Base-by-base conservation (phyloP, 2,888 invertebrate genomes). In the Phragmatobia fuliginosa region DNA sequence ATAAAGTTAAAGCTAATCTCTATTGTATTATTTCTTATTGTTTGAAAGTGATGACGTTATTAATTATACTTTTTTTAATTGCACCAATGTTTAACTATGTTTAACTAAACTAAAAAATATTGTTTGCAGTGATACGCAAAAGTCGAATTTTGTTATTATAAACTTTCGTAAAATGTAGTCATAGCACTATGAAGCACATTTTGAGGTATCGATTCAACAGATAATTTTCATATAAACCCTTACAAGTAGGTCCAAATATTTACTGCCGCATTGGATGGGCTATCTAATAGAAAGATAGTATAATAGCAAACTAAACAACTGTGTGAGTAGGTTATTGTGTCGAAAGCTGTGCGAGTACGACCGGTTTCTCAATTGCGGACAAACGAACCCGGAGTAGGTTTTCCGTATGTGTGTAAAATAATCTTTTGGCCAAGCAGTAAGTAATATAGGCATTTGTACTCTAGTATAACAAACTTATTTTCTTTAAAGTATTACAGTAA, bases 311-410 rank as follows among this genome's bases (percentile, higher is more conserved):
- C 14, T 56, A 11, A 56, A 56, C 56, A 56, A 25, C 25, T 56
- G 16, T 56, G 56, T 16, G 56, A 56, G 56, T 56, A 56, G 56
- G 56, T 56, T 64, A 49, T 49, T 18, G 25, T 32, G 31, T n/a
- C n/a, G 49, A 49, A 41, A 49, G 31, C 32, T 49, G 38, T 28
- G 21, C 49, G n/a, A 41, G 28, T 28, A 21, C 49, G 16, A 41
- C 36, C 28, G 52, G 16, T 49, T 33, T 64, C 52, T 28, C 52
- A 33, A 25, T 1, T 5, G 63, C n/a, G 21, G 49, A 32, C 63
- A 63, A 63, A 52, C 25, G 25, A 52, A 25, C 25, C 49, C 49
- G 49, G 25, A 52, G 11, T 52, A 10, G 11, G 21, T 52, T 52
- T 56, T 25, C 56, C 5, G 16, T 28, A 16, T 25, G 28, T 56